Percentiles rank a stretch among this genome's conserved stretches.
Conservation (phyloP, 1,140 invertebrate genomes). For the Chironomus striatipennis region DNA sequence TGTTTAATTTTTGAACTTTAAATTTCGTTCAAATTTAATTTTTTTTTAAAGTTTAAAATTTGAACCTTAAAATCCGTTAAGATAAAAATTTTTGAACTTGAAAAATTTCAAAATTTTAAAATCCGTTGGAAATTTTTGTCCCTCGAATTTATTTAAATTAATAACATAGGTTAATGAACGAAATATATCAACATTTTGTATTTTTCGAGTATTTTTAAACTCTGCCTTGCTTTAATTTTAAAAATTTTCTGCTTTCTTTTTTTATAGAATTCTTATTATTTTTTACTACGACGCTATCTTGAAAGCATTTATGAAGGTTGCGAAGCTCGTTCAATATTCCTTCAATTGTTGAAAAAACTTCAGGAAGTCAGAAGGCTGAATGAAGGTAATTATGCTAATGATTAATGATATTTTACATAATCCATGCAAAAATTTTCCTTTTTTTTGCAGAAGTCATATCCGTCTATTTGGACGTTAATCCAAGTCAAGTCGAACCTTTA, state of each 20-base stretch:
- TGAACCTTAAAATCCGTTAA: too few species aligned
- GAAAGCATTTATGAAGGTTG: constrained; percentile 74
- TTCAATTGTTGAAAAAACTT: constrained; percentile 80
- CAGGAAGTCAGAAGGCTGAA: constrained; percentile 76
- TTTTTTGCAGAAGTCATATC: constrained; percentile 58
- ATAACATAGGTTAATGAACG: too few species aligned
- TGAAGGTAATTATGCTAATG: constrained; percentile 41
- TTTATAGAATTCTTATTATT: constrained; percentile 79
- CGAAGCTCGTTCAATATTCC: constrained; percentile 74
- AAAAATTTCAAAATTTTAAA: too few species aligned
- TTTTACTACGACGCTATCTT: constrained; percentile 74
- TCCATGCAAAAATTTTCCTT: background rate
- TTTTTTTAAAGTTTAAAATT: too few species aligned
- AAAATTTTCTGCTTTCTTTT: constrained; percentile 27
- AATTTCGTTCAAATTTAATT: too few species aligned
- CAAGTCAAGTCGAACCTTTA: constrained; percentile 77
- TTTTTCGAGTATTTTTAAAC: too few species aligned
- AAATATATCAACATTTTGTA: too few species aligned
- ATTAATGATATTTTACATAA: background rate
- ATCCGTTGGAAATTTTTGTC: too few species aligned
- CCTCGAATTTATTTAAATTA: too few species aligned
- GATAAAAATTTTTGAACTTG: too few species aligned
- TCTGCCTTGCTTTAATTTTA: background rate
- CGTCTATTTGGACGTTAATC: constrained; percentile 84
- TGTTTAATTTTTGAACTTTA: too few species aligned